phyloP scores from a whole-genome alignment of 2,113 vertebrate species.

The Mus musculus region DNA sequence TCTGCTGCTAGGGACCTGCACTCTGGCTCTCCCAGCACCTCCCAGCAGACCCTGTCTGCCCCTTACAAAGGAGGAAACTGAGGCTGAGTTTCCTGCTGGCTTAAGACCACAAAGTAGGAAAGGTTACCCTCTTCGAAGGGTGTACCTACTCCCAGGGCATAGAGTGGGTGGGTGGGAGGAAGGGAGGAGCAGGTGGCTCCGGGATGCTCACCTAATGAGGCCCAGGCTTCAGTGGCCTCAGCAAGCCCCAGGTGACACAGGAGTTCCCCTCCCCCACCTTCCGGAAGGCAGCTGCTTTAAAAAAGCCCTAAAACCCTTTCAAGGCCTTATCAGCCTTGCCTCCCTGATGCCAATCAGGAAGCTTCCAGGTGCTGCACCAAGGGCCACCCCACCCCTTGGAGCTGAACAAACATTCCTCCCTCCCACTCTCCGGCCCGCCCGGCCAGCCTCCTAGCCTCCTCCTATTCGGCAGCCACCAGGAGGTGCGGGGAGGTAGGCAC shows the following conservation, averaged over 20 bases:
- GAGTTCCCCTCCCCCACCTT: background rate
- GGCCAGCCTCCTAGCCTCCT: background rate
- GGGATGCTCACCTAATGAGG: slow-evolving; percentile 1
- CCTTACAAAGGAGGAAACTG: background rate
- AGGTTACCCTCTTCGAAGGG: background rate
- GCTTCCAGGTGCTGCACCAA: slow-evolving; percentile 64
- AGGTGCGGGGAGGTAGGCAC: slow-evolving; percentile 14
- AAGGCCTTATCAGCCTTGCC: slow-evolving; percentile 65
- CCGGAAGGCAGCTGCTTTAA: slow-evolving; percentile 63
- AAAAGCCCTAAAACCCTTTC: slow-evolving; percentile 70
- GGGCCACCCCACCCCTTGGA: slow-evolving; percentile 42
- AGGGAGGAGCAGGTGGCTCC: background rate
- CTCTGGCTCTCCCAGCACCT: background rate
- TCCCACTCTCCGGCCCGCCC: background rate
- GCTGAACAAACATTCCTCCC: slow-evolving; percentile 71
- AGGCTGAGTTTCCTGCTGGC: background rate
- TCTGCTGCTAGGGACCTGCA: background rate
- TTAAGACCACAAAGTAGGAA: background rate
- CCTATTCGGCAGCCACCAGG: background rate
- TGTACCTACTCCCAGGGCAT: background rate
- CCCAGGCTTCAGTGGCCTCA: background rate
- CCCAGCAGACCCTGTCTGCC: background rate
- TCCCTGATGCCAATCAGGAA: slow-evolving; percentile 75
- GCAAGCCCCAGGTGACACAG: slow-evolving; percentile 3
- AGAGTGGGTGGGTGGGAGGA: background rate